phyloP scores from a whole-genome alignment of 2,113 vertebrate genomes.

The Sylvietta virens region DNA sequence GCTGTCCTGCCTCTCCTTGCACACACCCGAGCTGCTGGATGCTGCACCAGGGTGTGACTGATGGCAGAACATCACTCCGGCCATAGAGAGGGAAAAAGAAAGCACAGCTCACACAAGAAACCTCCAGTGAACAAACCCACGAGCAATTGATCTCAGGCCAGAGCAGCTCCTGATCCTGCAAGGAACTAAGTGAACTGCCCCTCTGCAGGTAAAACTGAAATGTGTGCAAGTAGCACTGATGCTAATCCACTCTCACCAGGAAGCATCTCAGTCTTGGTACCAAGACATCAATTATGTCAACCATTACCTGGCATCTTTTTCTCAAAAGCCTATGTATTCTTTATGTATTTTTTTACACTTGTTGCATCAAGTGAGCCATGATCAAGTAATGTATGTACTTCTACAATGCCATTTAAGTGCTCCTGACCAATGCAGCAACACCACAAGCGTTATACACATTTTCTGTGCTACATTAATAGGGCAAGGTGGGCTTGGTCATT shows the following conservation, averaged over 20 bases:
- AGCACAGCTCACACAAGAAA: background rate
- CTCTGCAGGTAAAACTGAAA: background rate
- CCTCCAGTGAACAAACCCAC: background rate
- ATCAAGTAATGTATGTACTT: background rate
- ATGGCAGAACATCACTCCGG: background rate
- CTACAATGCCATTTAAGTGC: background rate
- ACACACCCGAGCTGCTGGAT: background rate
- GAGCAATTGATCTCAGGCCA: background rate
- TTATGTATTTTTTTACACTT: background rate
- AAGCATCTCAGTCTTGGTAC: background rate
- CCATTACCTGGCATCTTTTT: background rate
- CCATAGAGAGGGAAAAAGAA: background rate
- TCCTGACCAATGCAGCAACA: background rate
- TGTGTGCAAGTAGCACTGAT: background rate
- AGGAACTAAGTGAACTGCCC: background rate
- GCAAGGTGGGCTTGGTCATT: background rate
- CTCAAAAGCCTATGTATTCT: background rate
- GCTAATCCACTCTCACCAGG: background rate
- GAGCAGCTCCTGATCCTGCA: background rate
- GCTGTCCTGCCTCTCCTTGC: background rate
- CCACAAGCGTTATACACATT: background rate
- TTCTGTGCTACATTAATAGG: background rate
- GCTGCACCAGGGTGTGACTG: background rate
- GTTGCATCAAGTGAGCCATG: background rate
- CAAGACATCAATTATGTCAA: background rate